Percentiles rank a stretch among this genome's conserved stretches.
phyloP scores from a whole-genome alignment of 2,888 invertebrate genomes.

The Cerastoderma edule region DNA sequence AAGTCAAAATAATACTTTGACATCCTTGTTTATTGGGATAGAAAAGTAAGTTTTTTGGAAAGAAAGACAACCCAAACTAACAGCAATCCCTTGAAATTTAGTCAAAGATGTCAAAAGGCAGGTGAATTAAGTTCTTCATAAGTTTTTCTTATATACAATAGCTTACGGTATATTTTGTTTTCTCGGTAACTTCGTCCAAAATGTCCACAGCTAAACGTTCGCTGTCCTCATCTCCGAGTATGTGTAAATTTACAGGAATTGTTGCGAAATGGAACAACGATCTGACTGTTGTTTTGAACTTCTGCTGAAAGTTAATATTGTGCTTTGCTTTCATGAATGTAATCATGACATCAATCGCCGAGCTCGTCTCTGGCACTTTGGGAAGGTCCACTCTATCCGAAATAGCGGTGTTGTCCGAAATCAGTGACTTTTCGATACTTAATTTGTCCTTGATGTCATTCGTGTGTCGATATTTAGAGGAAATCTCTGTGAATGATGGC shows the following conservation, averaged over 20 bases:
- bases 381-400: neutral
- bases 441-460: conserved; percentile 1
- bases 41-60: too few relatives aligned
- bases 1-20: too few relatives aligned
- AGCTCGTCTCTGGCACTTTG: too few relatives aligned
- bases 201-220: conserved; percentile 71
- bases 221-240: conserved; percentile 80
- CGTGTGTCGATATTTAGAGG: neutral
- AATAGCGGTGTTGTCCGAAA: conserved; percentile 1
- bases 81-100: too few relatives aligned
- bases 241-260: conserved; percentile 64
- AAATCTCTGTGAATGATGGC: conserved; percentile 11
- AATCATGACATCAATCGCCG: conserved; percentile 66
- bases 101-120: too few relatives aligned
- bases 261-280: conserved; percentile 65
- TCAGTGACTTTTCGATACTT: neutral
- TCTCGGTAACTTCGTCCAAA: conserved; percentile 47
- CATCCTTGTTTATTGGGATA: too few relatives aligned
- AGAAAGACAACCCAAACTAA: too few relatives aligned
- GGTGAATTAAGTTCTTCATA: too few relatives aligned
- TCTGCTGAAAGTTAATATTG: conserved; percentile 62
- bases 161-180: conserved; percentile 39
- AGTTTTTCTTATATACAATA: too few relatives aligned
- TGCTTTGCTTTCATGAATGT: conserved; percentile 69
- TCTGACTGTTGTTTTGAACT: conserved; percentile 65